A percentile compares a stretch with the other conserved stretches of the same genome.
Evolutionary conservation across 2,113 vertebrate species (phyloP).

Genomic region (Corvus moneduloides): DNA sequence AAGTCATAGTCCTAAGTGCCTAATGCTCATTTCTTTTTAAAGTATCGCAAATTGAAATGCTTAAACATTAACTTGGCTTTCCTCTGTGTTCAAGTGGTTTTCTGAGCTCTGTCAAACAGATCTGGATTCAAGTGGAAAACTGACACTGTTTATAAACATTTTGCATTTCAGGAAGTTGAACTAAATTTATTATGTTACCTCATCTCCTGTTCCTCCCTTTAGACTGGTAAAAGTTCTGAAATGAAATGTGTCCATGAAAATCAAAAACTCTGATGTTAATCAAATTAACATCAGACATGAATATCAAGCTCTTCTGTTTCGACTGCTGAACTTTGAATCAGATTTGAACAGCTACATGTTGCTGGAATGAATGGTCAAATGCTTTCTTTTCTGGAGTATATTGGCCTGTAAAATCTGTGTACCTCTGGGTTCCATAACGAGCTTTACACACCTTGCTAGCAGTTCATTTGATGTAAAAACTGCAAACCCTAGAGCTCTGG

Average conservation of each 20-base stretch:
- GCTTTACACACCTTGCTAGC: neutral
- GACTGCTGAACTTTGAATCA: neutral
- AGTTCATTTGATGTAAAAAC: neutral
- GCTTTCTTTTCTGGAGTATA: neutral
- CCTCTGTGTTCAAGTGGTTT: neutral
- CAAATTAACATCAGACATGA: neutral
- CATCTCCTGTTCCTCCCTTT: neutral
- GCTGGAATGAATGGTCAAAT: neutral
- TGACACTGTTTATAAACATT: neutral
- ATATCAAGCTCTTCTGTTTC: neutral
- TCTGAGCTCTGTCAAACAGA: neutral
- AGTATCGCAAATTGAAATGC: neutral
- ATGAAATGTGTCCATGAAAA: neutral
- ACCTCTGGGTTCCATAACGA: neutral
- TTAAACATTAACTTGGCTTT: neutral
- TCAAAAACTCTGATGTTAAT: neutral
- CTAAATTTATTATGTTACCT: neutral
- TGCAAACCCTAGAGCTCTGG: neutral
- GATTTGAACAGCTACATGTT: neutral
- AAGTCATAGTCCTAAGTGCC: neutral
- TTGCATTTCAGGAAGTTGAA: neutral
- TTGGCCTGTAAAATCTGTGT: neutral
- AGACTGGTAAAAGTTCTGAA: neutral
- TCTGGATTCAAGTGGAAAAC: neutral
- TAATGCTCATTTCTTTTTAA: neutral